Conservation (phyloP, 2,113 vertebrate genomes). For the Scartelaos histophorus region DNA sequence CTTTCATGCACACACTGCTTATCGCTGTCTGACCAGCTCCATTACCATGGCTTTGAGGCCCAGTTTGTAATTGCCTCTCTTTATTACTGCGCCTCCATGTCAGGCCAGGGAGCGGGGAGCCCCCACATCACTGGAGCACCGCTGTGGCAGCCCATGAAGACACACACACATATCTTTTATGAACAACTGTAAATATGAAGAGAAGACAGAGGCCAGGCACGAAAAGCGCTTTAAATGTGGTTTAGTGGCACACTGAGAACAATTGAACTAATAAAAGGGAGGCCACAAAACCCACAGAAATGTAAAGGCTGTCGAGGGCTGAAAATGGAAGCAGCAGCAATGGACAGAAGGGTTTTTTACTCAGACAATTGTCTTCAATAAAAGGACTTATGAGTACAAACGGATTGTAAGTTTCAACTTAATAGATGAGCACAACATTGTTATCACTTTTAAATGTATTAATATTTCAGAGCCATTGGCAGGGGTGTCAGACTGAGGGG, state of each 20-base stretch:
- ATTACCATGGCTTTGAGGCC: slow-evolving; percentile 68
- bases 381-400: neutral
- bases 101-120: slow-evolving; percentile 62
- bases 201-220: slow-evolving; percentile 12
- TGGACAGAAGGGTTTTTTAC: slow-evolving; percentile 4
- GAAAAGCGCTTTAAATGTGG: slow-evolving; percentile 35
- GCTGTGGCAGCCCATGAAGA: slow-evolving; percentile 21
- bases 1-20: slow-evolving; percentile 69
- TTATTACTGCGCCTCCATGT: slow-evolving; percentile 67
- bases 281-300: slow-evolving; percentile 14
- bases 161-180: slow-evolving; percentile 11
- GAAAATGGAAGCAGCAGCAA: slow-evolving; percentile 20
- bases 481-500: too few species aligned
- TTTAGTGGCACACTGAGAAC: slow-evolving; percentile 14
- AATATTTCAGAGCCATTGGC: neutral
- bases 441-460: neutral
- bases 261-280: slow-evolving; percentile 40
- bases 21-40: slow-evolving; percentile 69
- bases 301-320: slow-evolving; percentile 20
- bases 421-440: neutral
- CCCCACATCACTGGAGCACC: slow-evolving; percentile 24
- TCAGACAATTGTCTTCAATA: slow-evolving; percentile 7
- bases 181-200: slow-evolving; percentile 21
- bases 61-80: slow-evolving; percentile 72
- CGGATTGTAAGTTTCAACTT: neutral